Evolutionary conservation across 1,140 invertebrate species (phyloP), one percentile per base, ranked within the genome.

Genomic region (Aleiodes sp.): DNA sequence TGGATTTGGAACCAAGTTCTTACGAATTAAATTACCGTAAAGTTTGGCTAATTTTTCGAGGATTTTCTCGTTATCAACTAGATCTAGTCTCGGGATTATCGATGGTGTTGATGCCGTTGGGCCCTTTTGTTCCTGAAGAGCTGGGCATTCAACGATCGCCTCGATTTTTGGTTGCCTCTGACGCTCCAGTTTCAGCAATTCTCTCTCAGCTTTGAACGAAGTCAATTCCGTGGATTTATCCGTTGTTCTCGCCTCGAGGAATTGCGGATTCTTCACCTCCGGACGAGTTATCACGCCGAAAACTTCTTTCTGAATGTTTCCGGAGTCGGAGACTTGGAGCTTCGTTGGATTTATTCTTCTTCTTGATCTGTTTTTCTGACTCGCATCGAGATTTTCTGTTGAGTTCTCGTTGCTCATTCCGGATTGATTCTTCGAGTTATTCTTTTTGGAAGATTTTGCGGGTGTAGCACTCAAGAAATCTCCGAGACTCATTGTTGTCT

Each of bases 1-100:
- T 12, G 89, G 76, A 81, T 89, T 91, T 12, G 88, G 76, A 26
- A 90, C 84, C 31, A 89, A 80, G 76, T 88, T 86, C 52, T 80
- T 68, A 57, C 83, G 77, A 35, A 87, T 75, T 35, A 87, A 78
- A 66, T 71, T 71, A 69, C 76, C 81, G 72, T 91, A 90, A 31
- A 89, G 64, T 37, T 78, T 33, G 16, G 82, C 78, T 9, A 89
- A 72, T 26, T 82, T 77, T 74, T 88, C 77, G 14, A 90, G 73
- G 52, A 79, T 69, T 4, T 81, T 57, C 29, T 72, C 68, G 72
- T 86, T 77, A 1, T 86, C 84, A 3, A 89, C 86, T 19, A 76
- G 66, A 24, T 75, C 24, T 61, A 82, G 65, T 39, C 76, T 65
- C 7, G 86, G 80, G 39, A 75, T 67, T 35, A 86, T 68, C 29